phyloP scores from a whole-genome alignment of 1,140 invertebrate genomes.

The Plectrocnemia conspersa region DNA sequence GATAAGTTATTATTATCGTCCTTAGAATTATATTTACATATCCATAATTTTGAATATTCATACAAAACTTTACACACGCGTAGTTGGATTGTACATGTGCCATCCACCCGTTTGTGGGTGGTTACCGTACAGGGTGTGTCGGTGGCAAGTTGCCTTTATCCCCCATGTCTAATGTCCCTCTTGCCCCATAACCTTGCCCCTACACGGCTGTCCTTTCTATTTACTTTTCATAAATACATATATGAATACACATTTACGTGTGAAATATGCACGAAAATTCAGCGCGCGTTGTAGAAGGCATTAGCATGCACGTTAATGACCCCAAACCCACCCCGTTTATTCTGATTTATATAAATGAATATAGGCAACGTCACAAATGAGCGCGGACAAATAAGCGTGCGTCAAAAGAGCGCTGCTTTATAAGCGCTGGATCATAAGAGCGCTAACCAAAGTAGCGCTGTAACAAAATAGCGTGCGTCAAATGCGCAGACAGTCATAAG shows the following conservation, averaged over 20 bases:
- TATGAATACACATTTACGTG: constrained; percentile 28
- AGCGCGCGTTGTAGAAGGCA: neutral
- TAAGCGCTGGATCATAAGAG: too few relatives aligned
- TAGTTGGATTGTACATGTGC: neutral
- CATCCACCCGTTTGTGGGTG: neutral
- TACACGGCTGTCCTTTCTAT: constrained; percentile 30
- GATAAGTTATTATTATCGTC: too few relatives aligned
- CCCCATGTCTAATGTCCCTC: constrained; percentile 27
- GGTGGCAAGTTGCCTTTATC: neutral
- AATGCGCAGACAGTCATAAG: too few relatives aligned
- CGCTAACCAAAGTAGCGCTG: too few relatives aligned
- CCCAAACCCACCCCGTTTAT: too few relatives aligned
- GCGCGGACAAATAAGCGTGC: too few relatives aligned
- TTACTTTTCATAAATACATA: constrained; percentile 36
- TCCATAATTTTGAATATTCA: too few relatives aligned
- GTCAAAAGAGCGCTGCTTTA: too few relatives aligned
- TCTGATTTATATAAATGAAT: too few relatives aligned
- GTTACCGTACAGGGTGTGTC: neutral
- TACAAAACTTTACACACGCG: neutral
- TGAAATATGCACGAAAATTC: constrained; percentile 17
- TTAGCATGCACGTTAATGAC: constrained; percentile 7
- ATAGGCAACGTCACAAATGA: too few relatives aligned
- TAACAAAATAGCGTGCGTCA: too few relatives aligned
- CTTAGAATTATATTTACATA: too few relatives aligned
- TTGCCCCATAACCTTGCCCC: constrained; percentile 30